phyloP scores from a whole-genome alignment of 2,888 invertebrate species.

The Caenorhabditis japonica region DNA sequence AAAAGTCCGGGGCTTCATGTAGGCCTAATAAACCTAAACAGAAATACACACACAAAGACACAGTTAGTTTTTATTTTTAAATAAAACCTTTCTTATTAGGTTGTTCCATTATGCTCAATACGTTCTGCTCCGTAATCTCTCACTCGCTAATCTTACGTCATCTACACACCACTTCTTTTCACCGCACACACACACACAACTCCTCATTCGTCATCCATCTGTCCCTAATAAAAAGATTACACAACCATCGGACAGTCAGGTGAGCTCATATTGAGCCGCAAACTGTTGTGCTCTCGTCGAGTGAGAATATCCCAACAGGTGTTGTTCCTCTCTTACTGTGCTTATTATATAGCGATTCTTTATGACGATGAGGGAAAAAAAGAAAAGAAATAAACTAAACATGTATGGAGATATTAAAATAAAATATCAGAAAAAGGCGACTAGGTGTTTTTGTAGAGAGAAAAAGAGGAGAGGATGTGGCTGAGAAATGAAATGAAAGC shows the following conservation, averaged over 20 bases:
- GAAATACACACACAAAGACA: too few relatives aligned
- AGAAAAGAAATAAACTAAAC: not conserved
- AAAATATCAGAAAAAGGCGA: slow-evolving; percentile 31
- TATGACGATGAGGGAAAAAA: slow-evolving; percentile 31
- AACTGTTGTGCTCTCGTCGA: slow-evolving; percentile 30
- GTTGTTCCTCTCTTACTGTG: slow-evolving; percentile 44
- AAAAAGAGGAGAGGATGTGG: slow-evolving; percentile 12
- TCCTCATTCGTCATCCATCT: slow-evolving; percentile 30
- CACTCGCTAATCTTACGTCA: slow-evolving; percentile 19
- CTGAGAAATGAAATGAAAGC: slow-evolving; percentile 49
- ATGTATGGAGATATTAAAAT: too few relatives aligned
- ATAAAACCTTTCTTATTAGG: too few relatives aligned
- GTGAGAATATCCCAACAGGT: slow-evolving; percentile 14
- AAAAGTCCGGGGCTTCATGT: too few relatives aligned
- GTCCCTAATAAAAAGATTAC: slow-evolving; percentile 33
- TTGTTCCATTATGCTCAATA: too few relatives aligned
- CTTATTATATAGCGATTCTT: slow-evolving; percentile 38
- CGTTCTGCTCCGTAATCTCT: slow-evolving; percentile 20
- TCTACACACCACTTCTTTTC: not conserved
- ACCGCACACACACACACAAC: too few relatives aligned
- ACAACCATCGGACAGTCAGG: slow-evolving; percentile 11
- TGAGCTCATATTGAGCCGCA: slow-evolving; percentile 34
- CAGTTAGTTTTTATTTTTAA: too few relatives aligned
- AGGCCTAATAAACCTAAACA: too few relatives aligned
- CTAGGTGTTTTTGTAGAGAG: slow-evolving; percentile 27